Conservation (phyloP, 30 jellyfish, hydroid and myxozoan species). For the Hydractinia symbiolongicarpus region DNA sequence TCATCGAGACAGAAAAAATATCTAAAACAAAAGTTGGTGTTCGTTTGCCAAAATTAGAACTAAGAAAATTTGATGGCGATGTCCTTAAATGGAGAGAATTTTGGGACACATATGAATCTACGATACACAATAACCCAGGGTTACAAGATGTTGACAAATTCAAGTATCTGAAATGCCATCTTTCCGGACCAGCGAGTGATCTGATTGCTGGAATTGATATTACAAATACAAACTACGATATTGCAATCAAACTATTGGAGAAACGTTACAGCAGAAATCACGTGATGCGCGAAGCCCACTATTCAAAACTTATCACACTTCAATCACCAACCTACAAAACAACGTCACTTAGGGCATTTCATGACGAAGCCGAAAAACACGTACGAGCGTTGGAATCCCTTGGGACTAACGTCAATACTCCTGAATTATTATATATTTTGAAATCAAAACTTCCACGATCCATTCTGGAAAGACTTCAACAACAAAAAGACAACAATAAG, state of each 20-base stretch:
- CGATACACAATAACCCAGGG: neutral
- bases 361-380: no score
- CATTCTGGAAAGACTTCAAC: neutral
- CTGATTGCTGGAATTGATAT: constrained; percentile 11
- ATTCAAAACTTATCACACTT: no score
- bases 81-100: no score
- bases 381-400: no score
- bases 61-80: no score
- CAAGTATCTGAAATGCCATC: no score
- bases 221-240: constrained; percentile 2
- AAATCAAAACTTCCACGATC: constrained; percentile 4
- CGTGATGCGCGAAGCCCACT: constrained; percentile 15
- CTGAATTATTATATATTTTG: no score
- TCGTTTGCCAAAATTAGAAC: neutral
- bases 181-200: constrained; percentile 3
- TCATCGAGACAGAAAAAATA: constrained; percentile 8
- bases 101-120: constrained; percentile 10
- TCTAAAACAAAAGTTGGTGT: neutral
- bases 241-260: constrained; percentile 2
- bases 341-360: no score
- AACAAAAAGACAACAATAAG: neutral
- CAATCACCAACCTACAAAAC: no score
- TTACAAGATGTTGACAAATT: no score
- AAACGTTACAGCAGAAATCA: constrained; percentile 11
- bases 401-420: no score